A percentile compares a stretch with the other conserved stretches of the same genome.
Evolutionary conservation across 2,113 vertebrate species (phyloP).

Genomic region (Gadus chalcogrammus): DNA sequence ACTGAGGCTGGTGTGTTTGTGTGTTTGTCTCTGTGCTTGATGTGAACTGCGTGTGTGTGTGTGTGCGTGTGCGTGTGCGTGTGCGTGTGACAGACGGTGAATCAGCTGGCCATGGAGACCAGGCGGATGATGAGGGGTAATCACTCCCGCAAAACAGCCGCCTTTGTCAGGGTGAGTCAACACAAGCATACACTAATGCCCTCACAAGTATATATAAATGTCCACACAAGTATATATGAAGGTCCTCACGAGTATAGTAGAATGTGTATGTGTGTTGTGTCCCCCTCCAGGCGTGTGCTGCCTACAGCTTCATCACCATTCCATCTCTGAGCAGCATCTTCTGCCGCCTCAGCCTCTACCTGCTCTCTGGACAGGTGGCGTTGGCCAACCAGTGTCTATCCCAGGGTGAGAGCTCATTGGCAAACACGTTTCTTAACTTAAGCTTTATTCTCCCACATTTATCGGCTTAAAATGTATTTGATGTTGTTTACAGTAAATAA

Average conservation of each 20-base stretch:
- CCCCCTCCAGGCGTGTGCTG: slow-evolving; percentile 85
- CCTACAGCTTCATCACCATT: slow-evolving; percentile 98
- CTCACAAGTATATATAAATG: too few species aligned
- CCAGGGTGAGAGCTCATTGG: slow-evolving; percentile 81
- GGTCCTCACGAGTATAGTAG: too few species aligned
- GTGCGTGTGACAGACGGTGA: slow-evolving; percentile 80
- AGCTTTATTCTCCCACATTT: too few species aligned
- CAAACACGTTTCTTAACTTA: too few species aligned
- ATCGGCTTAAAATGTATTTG: too few species aligned
- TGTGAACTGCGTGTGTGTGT: background rate
- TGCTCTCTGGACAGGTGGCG: slow-evolving; percentile 92
- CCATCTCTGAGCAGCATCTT: slow-evolving; percentile 92
- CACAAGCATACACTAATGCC: background rate
- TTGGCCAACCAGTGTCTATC: slow-evolving; percentile 97
- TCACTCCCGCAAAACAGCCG: slow-evolving; percentile 94
- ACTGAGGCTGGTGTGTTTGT: slow-evolving; percentile 4
- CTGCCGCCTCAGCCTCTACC: slow-evolving; percentile 87
- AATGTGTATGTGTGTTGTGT: too few species aligned
- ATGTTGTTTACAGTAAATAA: too few species aligned
- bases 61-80: background rate
- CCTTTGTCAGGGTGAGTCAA: slow-evolving; percentile 88
- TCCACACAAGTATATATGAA: slow-evolving; percentile 18
- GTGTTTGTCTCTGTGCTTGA: background rate
- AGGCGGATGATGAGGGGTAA: slow-evolving; percentile 90
- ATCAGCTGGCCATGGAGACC: slow-evolving; percentile 95